These are phyloP conservation scores for Tribolium castaneum DNA, from an alignment of 1,140 invertebrate species.

Conservation along the genomic window DNA sequence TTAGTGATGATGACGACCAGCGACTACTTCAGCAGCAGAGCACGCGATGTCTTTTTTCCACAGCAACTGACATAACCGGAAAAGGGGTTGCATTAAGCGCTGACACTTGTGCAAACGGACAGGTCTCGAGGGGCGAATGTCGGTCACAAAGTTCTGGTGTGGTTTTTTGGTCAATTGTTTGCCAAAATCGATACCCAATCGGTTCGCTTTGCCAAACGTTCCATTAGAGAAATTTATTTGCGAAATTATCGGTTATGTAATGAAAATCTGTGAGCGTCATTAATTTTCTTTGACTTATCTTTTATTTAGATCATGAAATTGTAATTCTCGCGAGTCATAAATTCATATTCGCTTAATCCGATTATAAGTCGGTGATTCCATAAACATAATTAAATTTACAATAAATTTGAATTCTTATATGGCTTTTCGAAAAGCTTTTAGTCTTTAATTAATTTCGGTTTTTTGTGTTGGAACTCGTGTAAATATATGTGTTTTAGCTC, in stretches of 20 bases:
- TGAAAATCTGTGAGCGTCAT: neutral
- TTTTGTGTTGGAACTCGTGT: neutral
- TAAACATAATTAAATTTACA: neutral
- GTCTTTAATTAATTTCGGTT: neutral
- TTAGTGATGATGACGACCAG: conserved; percentile 19
- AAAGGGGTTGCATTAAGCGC: conserved; percentile 1
- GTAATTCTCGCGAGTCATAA: neutral
- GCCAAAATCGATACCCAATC: neutral
- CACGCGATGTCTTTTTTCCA: conserved; percentile 17
- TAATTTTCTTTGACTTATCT: neutral
- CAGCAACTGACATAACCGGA: conserved; percentile 15
- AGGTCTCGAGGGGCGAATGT: conserved; percentile 20
- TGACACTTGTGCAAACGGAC: neutral
- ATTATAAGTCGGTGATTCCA: neutral
- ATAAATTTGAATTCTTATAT: neutral
- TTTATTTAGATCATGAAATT: neutral
- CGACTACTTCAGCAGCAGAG: conserved; percentile 24
- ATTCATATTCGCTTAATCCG: neutral
- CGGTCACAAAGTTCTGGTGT: conserved; percentile 6
- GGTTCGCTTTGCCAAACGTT: neutral
- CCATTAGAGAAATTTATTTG: neutral
- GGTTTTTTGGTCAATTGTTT: neutral
- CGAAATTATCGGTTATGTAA: neutral
- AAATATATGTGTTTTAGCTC: neutral
- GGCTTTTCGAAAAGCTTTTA: neutral